Percentiles rank a stretch among this genome's conserved stretches.
Conservation (phyloP, 2,888 invertebrate species). For the Harpagoxenus sublaevis region DNA sequence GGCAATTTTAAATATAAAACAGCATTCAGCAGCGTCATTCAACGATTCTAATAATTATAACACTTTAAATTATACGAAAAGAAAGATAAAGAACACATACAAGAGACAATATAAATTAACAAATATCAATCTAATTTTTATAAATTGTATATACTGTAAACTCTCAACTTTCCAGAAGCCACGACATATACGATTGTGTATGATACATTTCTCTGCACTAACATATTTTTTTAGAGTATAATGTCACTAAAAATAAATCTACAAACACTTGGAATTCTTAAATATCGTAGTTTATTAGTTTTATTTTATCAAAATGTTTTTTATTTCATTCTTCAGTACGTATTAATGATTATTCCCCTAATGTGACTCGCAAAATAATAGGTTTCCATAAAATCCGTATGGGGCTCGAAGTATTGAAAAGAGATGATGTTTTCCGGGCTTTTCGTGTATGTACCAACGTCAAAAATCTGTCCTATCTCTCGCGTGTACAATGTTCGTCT, state of each 20-base stretch:
- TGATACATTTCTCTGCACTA: background rate
- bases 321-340: conserved; percentile 79
- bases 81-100: background rate
- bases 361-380: conserved; percentile 73
- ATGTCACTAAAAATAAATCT: conserved; percentile 63
- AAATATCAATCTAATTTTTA: background rate
- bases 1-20: conserved; percentile 12
- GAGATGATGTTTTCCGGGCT: background rate
- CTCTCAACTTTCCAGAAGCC: background rate
- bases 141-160: conserved; percentile 24
- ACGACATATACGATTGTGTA: background rate
- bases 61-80: conserved; percentile 12
- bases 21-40: background rate
- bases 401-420: conserved; percentile 65
- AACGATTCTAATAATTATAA: background rate
- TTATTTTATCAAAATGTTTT: conserved; percentile 84
- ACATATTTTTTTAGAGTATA: background rate
- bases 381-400: conserved; percentile 66
- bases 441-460: conserved; percentile 62
- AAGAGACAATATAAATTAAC: background rate
- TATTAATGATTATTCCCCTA: conserved; percentile 70
- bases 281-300: conserved; percentile 81
- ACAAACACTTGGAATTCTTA: conserved; percentile 78
- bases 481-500: conserved; percentile 59
- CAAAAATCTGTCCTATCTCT: conserved; percentile 72